Evolutionary conservation across 2,797 vertebrate species (phyloP).

Genomic region (Antennarius maculatus): DNA sequence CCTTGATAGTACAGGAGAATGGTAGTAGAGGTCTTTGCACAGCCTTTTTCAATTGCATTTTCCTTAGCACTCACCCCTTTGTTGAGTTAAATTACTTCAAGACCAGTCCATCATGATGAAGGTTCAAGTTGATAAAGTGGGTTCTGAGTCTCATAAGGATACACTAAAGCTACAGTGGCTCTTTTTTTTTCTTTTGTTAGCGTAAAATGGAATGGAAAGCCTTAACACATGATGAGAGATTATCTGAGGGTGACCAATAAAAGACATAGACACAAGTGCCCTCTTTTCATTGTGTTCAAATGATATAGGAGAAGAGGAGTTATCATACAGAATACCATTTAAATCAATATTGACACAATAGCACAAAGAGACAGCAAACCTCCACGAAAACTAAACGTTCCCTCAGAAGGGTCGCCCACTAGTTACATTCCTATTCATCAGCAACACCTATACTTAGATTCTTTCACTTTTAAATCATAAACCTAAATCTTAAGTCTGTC

Average conservation of each 20-base stretch:
- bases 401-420: no score
- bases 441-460: no score
- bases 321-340: not conserved
- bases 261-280: constrained; percentile 17
- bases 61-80: constrained; percentile 16
- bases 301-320: not conserved
- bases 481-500: no score
- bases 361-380: no score
- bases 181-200: constrained; percentile 19
- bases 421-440: no score
- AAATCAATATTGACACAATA: constrained; percentile 3
- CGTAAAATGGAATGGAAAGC: constrained; percentile 39
- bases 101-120: constrained; percentile 24
- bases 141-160: constrained; percentile 17
- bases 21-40: not conserved
- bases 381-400: no score
- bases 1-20: not conserved
- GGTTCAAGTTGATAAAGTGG: constrained; percentile 19
- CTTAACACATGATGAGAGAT: constrained; percentile 33
- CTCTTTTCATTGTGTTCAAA: constrained; percentile 19
- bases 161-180: constrained; percentile 24
- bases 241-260: constrained; percentile 34
- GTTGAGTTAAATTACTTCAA: constrained; percentile 28
- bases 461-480: no score
- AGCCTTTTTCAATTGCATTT: constrained; percentile 7